A percentile compares a stretch with the other conserved stretches of the same genome.
Evolutionary conservation across 2,888 invertebrate species (phyloP).

Genomic region (Apodemia mormo): DNA sequence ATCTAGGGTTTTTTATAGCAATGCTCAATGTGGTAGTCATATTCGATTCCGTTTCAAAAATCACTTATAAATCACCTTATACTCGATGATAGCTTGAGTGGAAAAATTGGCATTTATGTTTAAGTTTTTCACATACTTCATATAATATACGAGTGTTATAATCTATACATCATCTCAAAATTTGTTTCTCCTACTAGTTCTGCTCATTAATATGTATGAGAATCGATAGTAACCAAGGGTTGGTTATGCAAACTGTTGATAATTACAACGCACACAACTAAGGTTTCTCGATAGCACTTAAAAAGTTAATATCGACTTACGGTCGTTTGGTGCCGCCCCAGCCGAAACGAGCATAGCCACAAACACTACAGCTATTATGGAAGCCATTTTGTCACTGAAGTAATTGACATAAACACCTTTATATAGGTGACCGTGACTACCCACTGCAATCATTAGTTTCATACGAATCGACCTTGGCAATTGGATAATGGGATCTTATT

Average conservation of each 20-base stretch:
- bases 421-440: constrained; percentile 70
- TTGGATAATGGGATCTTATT: constrained; percentile 54
- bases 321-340: constrained; percentile 58
- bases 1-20: no score
- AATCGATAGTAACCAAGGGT: constrained; percentile 28
- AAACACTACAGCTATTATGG: constrained; percentile 53
- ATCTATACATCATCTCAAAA: not conserved
- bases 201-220: constrained; percentile 30
- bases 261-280: constrained; percentile 14
- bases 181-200: not conserved
- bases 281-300: constrained; percentile 18
- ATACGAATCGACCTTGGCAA: constrained; percentile 65
- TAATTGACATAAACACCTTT: constrained; percentile 58
- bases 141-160: not conserved
- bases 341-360: constrained; percentile 45
- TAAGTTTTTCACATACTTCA: not conserved
- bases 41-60: no score
- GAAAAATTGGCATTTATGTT: not conserved
- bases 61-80: no score
- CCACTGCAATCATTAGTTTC: constrained; percentile 65
- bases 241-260: constrained; percentile 23
- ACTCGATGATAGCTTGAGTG: no score
- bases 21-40: no score
- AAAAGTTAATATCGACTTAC: constrained; percentile 51
- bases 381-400: constrained; percentile 58